phyloP scores from a whole-genome alignment of 2,113 vertebrate species.

The Suricata suricatta region DNA sequence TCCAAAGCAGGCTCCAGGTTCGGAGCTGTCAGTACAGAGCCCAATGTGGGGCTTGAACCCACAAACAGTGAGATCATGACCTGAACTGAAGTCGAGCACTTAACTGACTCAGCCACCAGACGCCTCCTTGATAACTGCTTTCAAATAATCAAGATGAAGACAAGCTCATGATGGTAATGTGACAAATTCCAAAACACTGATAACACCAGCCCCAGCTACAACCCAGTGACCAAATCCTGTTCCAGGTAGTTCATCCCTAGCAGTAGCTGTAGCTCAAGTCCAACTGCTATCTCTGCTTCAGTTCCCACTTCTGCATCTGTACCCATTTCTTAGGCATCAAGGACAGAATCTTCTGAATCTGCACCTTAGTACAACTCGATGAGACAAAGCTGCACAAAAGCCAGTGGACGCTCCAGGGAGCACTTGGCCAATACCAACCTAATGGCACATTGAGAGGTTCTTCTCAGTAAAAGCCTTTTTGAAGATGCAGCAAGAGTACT shows the following conservation, averaged over 20 bases:
- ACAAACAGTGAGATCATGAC: no score
- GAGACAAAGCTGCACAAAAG: constrained; percentile 80
- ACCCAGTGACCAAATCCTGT: constrained; percentile 67
- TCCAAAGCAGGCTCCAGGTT: no score
- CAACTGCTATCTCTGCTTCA: constrained; percentile 74
- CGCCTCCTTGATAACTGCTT: constrained; percentile 47
- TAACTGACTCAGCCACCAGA: no score
- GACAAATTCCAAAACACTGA: constrained; percentile 90
- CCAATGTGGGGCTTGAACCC: no score
- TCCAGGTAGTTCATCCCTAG: background rate
- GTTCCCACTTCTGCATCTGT: constrained; percentile 66
- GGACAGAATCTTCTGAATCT: constrained; percentile 75
- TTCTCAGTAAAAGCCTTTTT: constrained; percentile 88
- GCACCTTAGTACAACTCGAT: constrained; percentile 68
- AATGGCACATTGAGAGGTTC: constrained; percentile 83
- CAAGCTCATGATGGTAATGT: constrained; percentile 93
- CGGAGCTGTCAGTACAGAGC: no score
- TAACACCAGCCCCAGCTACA: constrained; percentile 49
- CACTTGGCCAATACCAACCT: constrained; percentile 71
- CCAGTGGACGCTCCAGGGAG: constrained; percentile 77
- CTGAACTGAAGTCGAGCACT: no score
- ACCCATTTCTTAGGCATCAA: constrained; percentile 68
- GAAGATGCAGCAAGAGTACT: constrained; percentile 91
- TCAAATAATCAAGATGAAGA: constrained; percentile 93
- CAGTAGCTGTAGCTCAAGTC: constrained; percentile 69